phyloP scores from a whole-genome alignment of 1,140 invertebrate species.

The Linepithema humile region DNA sequence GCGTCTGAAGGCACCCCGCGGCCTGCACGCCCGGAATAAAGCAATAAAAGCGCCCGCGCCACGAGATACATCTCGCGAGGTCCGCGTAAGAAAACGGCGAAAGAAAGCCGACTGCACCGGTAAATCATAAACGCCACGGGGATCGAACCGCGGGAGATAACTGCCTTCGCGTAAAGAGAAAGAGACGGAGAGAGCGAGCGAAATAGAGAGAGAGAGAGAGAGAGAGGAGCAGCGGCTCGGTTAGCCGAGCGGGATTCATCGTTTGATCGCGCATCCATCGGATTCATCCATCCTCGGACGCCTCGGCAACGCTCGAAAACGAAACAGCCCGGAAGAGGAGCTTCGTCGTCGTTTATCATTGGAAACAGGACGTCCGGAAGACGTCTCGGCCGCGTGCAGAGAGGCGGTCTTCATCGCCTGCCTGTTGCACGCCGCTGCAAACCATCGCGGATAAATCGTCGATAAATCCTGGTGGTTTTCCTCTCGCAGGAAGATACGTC shows the following conservation, averaged over 20 bases:
- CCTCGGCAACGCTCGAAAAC: constrained; percentile 27
- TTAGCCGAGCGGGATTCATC: constrained; percentile 51
- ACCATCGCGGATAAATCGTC: not conserved
- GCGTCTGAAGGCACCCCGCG: constrained; percentile 43
- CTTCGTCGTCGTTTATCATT: constrained; percentile 33
- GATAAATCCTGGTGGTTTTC: constrained; percentile 3
- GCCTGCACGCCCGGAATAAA: constrained; percentile 14
- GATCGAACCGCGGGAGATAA: constrained; percentile 67
- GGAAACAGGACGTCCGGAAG: constrained; percentile 40
- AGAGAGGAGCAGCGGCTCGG: not conserved
- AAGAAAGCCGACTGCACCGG: constrained; percentile 56
- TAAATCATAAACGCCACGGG: constrained; percentile 74
- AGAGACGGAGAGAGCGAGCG: not conserved
- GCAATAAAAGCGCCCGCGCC: constrained; percentile 50
- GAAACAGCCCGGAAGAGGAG: constrained; percentile 36
- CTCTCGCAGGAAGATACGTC: not conserved
- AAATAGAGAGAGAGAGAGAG: not conserved
- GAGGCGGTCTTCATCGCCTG: not conserved
- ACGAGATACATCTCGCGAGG: constrained; percentile 32
- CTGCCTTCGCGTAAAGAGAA: constrained; percentile 59
- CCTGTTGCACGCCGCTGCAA: not conserved
- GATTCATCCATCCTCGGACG: constrained; percentile 14
- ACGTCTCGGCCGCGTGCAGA: not conserved
- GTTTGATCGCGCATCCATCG: constrained; percentile 47
- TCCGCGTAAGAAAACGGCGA: constrained; percentile 53